Evolutionary conservation across 2,113 vertebrate genomes (phyloP), one percentile per base, ranked within the genome.

Genomic region (Cheilinus undulatus): DNA sequence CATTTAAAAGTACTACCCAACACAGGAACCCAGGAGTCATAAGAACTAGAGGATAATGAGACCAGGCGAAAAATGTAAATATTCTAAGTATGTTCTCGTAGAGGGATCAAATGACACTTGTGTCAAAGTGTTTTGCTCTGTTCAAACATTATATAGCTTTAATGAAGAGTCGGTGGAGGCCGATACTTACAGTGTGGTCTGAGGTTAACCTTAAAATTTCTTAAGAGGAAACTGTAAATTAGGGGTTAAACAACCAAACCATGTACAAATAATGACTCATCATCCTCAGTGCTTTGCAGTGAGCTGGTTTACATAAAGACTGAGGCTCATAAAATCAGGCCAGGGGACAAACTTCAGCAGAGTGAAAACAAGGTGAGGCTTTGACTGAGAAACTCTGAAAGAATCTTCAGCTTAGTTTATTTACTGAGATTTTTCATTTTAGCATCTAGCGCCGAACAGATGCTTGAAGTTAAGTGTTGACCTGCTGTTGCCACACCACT

Each of bases 391-490:
- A 26, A 76, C 68, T 80, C 51, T 67, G 27, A 13, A 17, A 19
- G 27, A 45, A 63, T 30, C 53, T 67, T 30, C 30, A n/a, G 34
- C 40, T 61, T 26, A 45, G 42, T 78, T 70, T 67, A 32, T 76
- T 62, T 28, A 17, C 48, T 61, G 32, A 20, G 42, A 53, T 69
- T 56, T n/a, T 64, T 73, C 51, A 36, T 42, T 79, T 62, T 69
- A 48, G 62, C 27, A 24, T 34, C 12, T 72, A 42, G 61, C 19
- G 10, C 34, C n/a, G 43, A 65, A 54, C 74, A 86, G 50, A 79
- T 75, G 71, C 45, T 53, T 58, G 42, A 71, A 19, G 30, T 20
- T 6, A 56, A 49, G 38, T 28, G 62, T 45, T 2, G 19, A 52
- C 22, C 60, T 27, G 45, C 56, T 69, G 69, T 72, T 81, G 64